Evolutionary conservation across 2,888 invertebrate species (phyloP), one percentile per base, ranked within the genome.

Genomic region (Parelbella ahira): DNA sequence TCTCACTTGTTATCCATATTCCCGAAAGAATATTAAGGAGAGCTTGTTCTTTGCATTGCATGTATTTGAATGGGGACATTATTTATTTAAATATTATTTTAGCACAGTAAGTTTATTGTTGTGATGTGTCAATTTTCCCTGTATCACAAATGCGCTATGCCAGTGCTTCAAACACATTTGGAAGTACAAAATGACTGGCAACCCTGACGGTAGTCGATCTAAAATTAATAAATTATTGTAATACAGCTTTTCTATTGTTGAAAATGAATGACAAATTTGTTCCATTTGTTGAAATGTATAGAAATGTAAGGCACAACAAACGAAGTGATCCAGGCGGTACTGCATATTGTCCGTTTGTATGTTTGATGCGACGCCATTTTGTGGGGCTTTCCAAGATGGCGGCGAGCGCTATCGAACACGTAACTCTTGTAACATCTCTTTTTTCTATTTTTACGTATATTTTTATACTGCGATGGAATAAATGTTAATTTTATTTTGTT

Each of bases 401-500:
- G 47, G 27, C 50, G 45, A 50, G 50, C 52, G 55, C 55, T 60
- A 57, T 42, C 21, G 53, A 54, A 56, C 62, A 61, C 65, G 62
- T 67, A 63, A 66, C 58, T 63, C 59, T 60, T 63, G 58, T 55
- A 60, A 63, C 61, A 60, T 60, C 70, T 56, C 58, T 65, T 72
- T 68, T 80, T 81, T 80, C 78, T 79, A 82, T 80, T 78, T 78
- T 81, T 82, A 83, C 76, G 77, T 83, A 84, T 87, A 83, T 86
- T 84, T 86, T 84, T 86, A 83, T 86, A 86, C 82, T 83, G 77
- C 74, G 58, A 79, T 78, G 78, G 72, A 83, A 84, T 86, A 82
- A 79, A 81, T 82, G 79, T 81, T 83, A 83, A 80, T 83, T 83
- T 82, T 77, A 84, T 80, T 86, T 80, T 86, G 82, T 87, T 87